phyloP scores from a whole-genome alignment of 2,888 invertebrate genomes.

The Patella depressa region DNA sequence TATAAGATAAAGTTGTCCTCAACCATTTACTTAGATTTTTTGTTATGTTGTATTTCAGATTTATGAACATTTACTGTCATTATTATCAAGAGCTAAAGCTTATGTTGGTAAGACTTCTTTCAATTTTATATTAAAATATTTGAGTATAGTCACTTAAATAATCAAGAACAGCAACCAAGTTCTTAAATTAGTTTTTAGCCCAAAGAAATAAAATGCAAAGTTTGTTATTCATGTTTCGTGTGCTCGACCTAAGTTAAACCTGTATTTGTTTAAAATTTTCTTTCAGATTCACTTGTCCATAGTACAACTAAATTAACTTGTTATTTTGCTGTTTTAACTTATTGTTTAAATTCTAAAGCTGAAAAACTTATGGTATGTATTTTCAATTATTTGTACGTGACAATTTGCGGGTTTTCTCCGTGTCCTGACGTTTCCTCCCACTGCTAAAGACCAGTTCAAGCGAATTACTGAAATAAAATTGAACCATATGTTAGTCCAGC shows the following conservation, averaged over 20 bases:
- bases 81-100: constrained; percentile 86
- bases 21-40: not conserved
- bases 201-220: constrained; percentile 16
- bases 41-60: constrained; percentile 50
- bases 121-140: too few species aligned
- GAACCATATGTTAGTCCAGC: too few species aligned
- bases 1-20: not conserved
- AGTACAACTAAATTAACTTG: constrained; percentile 93
- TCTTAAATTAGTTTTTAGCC: constrained; percentile 1
- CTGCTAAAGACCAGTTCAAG: too few species aligned
- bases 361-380: constrained; percentile 90
- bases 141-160: not conserved
- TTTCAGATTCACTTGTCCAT: constrained; percentile 76
- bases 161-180: not conserved
- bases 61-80: constrained; percentile 69
- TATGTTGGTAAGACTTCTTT: constrained; percentile 74
- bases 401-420: too few species aligned
- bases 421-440: too few species aligned
- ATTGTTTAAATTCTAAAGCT: constrained; percentile 89
- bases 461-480: too few species aligned
- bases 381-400: not conserved
- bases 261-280: constrained; percentile 21
- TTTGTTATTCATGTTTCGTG: not conserved
- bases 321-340: constrained; percentile 92
- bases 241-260: constrained; percentile 6